Percentiles rank a stretch among this genome's conserved stretches.
phyloP scores from a whole-genome alignment of 2,113 vertebrate genomes.

The Heterochromis multidens region DNA sequence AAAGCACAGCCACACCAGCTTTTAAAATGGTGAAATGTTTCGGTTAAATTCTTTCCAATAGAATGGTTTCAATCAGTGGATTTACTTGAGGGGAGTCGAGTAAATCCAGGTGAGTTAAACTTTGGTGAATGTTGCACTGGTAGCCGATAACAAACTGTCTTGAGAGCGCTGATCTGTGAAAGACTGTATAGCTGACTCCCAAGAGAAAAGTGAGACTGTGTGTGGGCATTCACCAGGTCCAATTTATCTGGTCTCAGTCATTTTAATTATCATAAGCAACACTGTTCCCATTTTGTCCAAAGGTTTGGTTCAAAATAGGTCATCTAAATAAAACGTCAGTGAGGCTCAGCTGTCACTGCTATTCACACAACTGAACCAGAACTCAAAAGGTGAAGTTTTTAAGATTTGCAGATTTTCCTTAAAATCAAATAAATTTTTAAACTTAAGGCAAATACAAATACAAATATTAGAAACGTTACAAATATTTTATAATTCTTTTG shows the following conservation, averaged over 20 bases:
- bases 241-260: background rate
- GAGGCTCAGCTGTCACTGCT: background rate
- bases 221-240: accelerated
- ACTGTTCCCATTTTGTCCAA: background rate
- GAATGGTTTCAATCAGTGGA: accelerated
- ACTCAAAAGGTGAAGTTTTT: background rate
- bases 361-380: background rate
- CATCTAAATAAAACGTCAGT: background rate
- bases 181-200: background rate
- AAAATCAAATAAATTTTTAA: background rate
- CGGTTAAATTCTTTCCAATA: background rate
- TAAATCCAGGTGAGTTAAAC: background rate
- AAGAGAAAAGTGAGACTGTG: background rate
- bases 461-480: background rate
- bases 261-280: background rate
- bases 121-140: background rate
- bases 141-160: background rate
- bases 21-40: background rate
- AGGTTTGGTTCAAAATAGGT: accelerated
- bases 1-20: background rate
- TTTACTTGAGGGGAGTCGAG: background rate
- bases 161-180: background rate
- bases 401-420: background rate
- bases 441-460: no score
- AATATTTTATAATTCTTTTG: background rate